Percentiles rank a stretch among this genome's conserved stretches.
These are phyloP conservation scores for Champsocephalus esox DNA, from an alignment of 2,797 vertebrate genomes.

Conservation along the genomic window DNA sequence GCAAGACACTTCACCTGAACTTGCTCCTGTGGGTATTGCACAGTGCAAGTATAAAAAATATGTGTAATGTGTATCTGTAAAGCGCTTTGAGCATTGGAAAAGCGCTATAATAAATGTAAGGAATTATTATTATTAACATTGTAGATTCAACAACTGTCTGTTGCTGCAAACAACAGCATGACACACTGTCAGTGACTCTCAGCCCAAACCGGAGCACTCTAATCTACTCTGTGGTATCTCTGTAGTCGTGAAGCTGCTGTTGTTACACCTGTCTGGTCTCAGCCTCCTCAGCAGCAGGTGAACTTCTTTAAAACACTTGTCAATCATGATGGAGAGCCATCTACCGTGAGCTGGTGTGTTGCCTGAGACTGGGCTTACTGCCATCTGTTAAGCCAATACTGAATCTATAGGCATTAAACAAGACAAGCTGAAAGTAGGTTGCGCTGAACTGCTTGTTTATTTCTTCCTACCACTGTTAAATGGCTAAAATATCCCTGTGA, in stretches of 20 bases:
- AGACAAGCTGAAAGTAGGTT: slow-evolving; percentile 16
- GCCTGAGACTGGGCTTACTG: slow-evolving; percentile 39
- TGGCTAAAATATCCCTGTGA: not conserved
- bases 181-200: slow-evolving; percentile 46
- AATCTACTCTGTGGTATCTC: slow-evolving; percentile 35
- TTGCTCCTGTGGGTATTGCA: too few species aligned
- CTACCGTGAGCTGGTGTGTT: slow-evolving; percentile 18
- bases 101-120: too few species aligned
- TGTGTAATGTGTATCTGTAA: too few species aligned
- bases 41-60: too few species aligned
- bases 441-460: not conserved
- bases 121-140: slow-evolving; percentile 5
- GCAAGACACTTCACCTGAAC: too few species aligned
- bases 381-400: slow-evolving; percentile 38
- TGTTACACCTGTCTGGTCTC: slow-evolving; percentile 37
- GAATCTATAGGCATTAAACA: slow-evolving; percentile 25
- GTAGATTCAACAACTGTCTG: slow-evolving; percentile 56
- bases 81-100: too few species aligned
- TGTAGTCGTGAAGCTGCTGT: slow-evolving; percentile 15
- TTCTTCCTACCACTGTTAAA: not conserved
- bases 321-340: slow-evolving; percentile 58
- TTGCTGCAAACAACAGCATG: slow-evolving; percentile 44
- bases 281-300: slow-evolving; percentile 23
- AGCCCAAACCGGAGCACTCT: slow-evolving; percentile 26
- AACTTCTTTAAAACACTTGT: slow-evolving; percentile 39